Percentiles rank a stretch among this genome's conserved stretches.
Evolutionary conservation across 2,888 invertebrate species (phyloP).

Genomic region (Belgica antarctica): DNA sequence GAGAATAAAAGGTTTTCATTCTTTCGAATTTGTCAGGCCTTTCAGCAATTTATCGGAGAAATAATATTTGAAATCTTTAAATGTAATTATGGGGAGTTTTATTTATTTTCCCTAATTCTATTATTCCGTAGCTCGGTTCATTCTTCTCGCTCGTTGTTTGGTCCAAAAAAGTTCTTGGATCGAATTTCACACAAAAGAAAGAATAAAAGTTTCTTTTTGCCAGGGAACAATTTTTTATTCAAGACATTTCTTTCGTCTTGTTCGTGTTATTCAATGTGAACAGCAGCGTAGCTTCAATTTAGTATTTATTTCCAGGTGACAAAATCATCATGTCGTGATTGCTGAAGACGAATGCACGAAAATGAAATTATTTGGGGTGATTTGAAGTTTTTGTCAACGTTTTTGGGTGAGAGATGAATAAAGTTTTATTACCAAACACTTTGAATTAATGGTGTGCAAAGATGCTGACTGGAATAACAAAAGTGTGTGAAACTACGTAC

Average conservation of each 20-base stretch:
- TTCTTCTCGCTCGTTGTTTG: not conserved
- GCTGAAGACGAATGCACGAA: too few relatives aligned
- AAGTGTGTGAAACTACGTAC: too few relatives aligned
- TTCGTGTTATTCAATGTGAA: too few relatives aligned
- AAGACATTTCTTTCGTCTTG: too few relatives aligned
- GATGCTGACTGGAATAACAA: too few relatives aligned
- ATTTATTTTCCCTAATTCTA: conserved; percentile 33
- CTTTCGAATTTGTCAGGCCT: conserved; percentile 24
- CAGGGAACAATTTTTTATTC: not conserved
- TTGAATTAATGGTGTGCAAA: too few relatives aligned
- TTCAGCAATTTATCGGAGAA: conserved; percentile 25
- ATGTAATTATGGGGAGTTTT: conserved; percentile 42
- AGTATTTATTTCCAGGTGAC: conserved; percentile 9
- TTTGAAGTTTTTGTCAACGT: too few relatives aligned
- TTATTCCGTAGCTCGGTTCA: not conserved
- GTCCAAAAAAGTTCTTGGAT: not conserved
- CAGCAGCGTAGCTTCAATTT: too few relatives aligned
- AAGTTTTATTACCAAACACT: too few relatives aligned
- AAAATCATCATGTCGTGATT: not conserved
- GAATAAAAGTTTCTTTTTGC: conserved; percentile 19
- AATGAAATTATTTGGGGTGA: too few relatives aligned
- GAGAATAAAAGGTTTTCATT: too few relatives aligned
- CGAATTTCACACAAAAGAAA: not conserved
- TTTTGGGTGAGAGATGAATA: too few relatives aligned
- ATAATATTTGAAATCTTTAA: conserved; percentile 26